These are phyloP conservation scores for Sceloporus tristichus DNA, from an alignment of 2,113 vertebrate species.

Conservation along the genomic window DNA sequence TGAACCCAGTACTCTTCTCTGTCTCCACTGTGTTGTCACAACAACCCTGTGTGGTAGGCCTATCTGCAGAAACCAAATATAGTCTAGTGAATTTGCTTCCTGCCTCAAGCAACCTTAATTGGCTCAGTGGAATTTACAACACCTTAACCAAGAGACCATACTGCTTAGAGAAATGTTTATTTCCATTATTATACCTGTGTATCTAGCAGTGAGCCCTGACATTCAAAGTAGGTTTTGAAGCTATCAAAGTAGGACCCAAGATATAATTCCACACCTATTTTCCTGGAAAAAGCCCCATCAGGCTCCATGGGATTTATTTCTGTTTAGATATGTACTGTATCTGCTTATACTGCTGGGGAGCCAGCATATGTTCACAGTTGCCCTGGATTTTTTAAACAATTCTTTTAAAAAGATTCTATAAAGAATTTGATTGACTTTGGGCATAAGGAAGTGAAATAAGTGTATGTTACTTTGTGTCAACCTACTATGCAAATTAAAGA, in stretches of 20 bases:
- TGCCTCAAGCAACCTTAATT: no score
- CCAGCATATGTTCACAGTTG: not conserved
- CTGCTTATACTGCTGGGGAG: not conserved
- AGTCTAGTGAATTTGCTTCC: no score
- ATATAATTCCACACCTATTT: not conserved
- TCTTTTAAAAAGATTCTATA: conserved; percentile 12
- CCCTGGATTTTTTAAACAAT: conserved; percentile 27
- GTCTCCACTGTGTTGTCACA: not conserved
- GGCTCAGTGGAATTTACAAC: no score
- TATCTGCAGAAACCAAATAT: no score
- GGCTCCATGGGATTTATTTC: not conserved
- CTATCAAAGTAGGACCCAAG: not conserved
- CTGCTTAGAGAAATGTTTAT: not conserved
- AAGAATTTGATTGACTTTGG: not conserved
- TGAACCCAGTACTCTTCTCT: not conserved
- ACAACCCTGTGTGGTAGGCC: not conserved
- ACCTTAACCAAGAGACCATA: no score
- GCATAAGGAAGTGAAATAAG: conserved; percentile 43
- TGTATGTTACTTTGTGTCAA: conserved; percentile 45
- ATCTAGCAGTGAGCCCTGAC: not conserved
- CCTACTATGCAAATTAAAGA: conserved; percentile 37
- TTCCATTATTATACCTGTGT: not conserved
- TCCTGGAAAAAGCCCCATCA: not conserved
- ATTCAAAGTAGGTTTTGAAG: not conserved
- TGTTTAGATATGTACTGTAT: not conserved